Conservation (phyloP, 1,140 invertebrate species). For the Delia radicum region DNA sequence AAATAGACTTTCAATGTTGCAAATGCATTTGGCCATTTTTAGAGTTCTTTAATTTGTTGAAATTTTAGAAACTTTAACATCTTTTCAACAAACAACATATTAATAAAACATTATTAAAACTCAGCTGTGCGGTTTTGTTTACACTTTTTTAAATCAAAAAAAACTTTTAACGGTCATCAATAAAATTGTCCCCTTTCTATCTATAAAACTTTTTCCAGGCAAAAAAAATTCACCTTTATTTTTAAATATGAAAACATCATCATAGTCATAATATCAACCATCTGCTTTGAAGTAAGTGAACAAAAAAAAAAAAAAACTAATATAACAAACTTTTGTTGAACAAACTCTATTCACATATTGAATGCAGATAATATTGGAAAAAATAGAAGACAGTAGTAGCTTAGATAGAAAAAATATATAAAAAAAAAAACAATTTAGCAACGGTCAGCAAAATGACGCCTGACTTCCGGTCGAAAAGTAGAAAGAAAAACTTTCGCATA, state of each 20-base stretch:
- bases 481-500: conserved; percentile 30
- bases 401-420: neutral
- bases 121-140: neutral
- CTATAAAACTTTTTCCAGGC: neutral
- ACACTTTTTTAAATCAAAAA: neutral
- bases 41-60: neutral
- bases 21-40: too few relatives aligned
- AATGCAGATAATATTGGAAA: conserved; percentile 20
- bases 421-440: conserved; percentile 20
- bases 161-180: too few relatives aligned
- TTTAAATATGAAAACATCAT: neutral
- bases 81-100: too few relatives aligned
- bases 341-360: neutral
- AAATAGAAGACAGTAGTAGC: conserved; percentile 17
- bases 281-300: neutral
- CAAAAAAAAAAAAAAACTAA: neutral
- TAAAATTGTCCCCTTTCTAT: neutral
- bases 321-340: neutral
- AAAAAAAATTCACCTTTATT: neutral
- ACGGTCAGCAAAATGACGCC: conserved; percentile 29
- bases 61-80: too few relatives aligned
- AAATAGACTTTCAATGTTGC: too few relatives aligned
- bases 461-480: conserved; percentile 23
- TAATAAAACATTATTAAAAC: neutral
- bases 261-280: neutral